phyloP scores from a whole-genome alignment of 1,140 invertebrate genomes.

The Idris sp. region DNA sequence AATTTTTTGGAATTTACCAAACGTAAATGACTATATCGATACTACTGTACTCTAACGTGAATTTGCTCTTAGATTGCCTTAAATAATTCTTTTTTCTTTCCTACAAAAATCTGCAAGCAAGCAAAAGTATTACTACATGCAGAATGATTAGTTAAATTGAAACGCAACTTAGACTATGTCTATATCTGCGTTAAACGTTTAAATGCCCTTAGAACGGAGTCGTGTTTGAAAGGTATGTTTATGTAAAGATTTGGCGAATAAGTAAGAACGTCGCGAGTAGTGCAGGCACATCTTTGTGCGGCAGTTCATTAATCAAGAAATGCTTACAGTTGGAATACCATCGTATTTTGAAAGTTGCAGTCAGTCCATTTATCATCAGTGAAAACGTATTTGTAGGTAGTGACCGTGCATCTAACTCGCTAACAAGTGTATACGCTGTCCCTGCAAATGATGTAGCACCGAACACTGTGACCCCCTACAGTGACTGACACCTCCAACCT shows the following conservation, averaged over 20 bases:
- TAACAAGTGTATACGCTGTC: constrained; percentile 78
- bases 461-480: constrained; percentile 73
- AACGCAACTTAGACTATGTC: too few relatives aligned
- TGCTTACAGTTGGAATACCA: constrained; percentile 75
- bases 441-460: constrained; percentile 77
- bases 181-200: too few relatives aligned
- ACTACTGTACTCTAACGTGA: too few relatives aligned
- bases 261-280: constrained; percentile 45
- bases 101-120: too few relatives aligned
- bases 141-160: too few relatives aligned
- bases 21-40: too few relatives aligned
- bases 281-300: constrained; percentile 67
- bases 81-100: too few relatives aligned
- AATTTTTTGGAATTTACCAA: too few relatives aligned
- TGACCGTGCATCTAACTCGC: constrained; percentile 72
- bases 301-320: constrained; percentile 77
- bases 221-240: constrained; percentile 46
- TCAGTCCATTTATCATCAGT: constrained; percentile 76
- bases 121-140: too few relatives aligned
- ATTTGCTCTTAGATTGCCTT: too few relatives aligned
- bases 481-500: constrained; percentile 76
- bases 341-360: constrained; percentile 76
- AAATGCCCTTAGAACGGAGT: too few relatives aligned
- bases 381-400: constrained; percentile 76
- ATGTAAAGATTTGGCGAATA: constrained; percentile 30